Evolutionary conservation across 2,797 vertebrate species (phyloP).

Genomic region (Neosalanx taihuensis): DNA sequence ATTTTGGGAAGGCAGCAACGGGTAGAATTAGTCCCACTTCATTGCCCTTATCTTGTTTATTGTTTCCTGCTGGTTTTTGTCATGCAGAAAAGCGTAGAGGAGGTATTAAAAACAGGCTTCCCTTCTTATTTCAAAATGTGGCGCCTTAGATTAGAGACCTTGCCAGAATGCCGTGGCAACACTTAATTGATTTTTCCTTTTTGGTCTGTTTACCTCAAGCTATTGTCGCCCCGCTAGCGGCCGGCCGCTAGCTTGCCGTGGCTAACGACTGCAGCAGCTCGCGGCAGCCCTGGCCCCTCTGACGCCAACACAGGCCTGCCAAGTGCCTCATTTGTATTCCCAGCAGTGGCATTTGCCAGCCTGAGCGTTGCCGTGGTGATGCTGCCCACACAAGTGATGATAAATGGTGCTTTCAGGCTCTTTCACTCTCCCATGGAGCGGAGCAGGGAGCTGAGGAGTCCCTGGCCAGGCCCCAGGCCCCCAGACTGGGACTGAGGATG

Average conservation of each 20-base stretch:
- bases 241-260: conserved; percentile 35
- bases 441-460: conserved; percentile 77
- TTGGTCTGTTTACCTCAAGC: conserved; percentile 80
- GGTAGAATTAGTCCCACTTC: conserved; percentile 68
- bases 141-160: conserved; percentile 77
- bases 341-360: conserved; percentile 84
- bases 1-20: conserved; percentile 62
- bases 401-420: conserved; percentile 78
- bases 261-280: conserved; percentile 23
- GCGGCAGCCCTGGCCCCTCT: conserved; percentile 67
- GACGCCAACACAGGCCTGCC: conserved; percentile 80
- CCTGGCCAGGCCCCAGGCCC: conserved; percentile 71
- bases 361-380: conserved; percentile 84
- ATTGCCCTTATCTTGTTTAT: conserved; percentile 64
- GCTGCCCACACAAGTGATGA: conserved; percentile 83
- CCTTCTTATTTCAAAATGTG: conserved; percentile 82
- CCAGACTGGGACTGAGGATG: conserved; percentile 51
- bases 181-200: conserved; percentile 88
- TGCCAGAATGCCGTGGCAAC: conserved; percentile 83
- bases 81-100: conserved; percentile 69
- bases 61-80: conserved; percentile 66
- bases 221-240: conserved; percentile 73
- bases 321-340: conserved; percentile 85
- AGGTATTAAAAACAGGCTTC: conserved; percentile 78
- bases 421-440: conserved; percentile 72